phyloP scores from a whole-genome alignment of 2,113 vertebrate genomes.

The Arizona elegans region DNA sequence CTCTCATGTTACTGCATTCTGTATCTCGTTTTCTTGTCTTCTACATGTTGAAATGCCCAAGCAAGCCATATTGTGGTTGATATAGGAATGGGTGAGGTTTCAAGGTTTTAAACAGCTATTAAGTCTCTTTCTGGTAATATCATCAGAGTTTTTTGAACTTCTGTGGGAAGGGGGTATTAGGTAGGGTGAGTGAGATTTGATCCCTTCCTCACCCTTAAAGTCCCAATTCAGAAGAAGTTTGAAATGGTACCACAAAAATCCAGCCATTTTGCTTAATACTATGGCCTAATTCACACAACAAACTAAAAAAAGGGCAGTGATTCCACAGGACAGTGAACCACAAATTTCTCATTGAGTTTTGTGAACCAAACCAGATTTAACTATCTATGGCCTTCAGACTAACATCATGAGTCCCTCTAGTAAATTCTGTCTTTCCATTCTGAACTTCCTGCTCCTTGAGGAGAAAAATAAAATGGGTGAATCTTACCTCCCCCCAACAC shows the following conservation, averaged over 20 bases:
- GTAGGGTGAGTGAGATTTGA: background rate
- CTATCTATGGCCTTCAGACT: background rate
- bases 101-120: background rate
- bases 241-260: background rate
- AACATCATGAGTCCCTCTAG: background rate
- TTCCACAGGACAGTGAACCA: background rate
- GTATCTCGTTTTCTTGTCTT: background rate
- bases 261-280: background rate
- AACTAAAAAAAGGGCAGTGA: background rate
- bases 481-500: no score
- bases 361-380: background rate
- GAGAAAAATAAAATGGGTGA: background rate
- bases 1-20: background rate
- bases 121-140: background rate
- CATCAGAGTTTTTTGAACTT: background rate
- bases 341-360: background rate
- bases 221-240: background rate
- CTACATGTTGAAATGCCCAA: background rate
- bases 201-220: background rate
- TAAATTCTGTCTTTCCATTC: background rate
- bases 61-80: background rate
- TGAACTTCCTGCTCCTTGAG: background rate
- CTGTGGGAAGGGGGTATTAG: background rate
- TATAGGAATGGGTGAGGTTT: background rate
- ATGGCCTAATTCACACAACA: background rate